Evolutionary conservation across 2,113 vertebrate species (phyloP), one percentile per base, ranked within the genome.

Genomic region (Cyprinodon tularosa): DNA sequence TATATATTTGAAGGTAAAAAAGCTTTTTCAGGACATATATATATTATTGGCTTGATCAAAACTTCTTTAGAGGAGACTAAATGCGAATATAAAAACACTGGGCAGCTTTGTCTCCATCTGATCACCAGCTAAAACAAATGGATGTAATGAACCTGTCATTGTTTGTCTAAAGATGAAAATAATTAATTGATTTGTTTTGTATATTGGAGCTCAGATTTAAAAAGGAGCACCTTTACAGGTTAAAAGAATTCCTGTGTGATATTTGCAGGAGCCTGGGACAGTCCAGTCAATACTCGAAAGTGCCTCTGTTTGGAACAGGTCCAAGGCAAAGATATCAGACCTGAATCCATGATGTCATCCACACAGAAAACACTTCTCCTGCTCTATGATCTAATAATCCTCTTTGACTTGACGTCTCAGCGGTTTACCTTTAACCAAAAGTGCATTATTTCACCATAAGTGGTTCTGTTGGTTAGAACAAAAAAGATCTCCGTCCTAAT

Each of bases 321-420:
- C 85, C 85, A 86, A 87, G 37, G 8, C 59, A 75, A 67, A 74
- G 72, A 84, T 69, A 63, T 45, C 67, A 79, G 60, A 75, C 37
- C 36, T 71, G 62, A 74, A 62, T 45, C 59, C 42, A 86, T 86
- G 87, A 89, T 87, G 85, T 90, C 88, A 91, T 83, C 71, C 62
- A 53, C 47, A 63, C 73, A 57, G 80, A 83, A 62, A 62, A 36
- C 10, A 53, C 62, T 61, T 69, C 70, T 75, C 40, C 45, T 59
- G 7, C 4, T 40, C 22, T 22, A 65, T 65, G 53, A 17, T 57
- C 81, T 68, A 67, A 72, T 78, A 22, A 57, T 50, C 10, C 9
- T 22, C 14, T 44, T 76, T 62, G n/a, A 72, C 65, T 62, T 62
- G 64, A 81, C 76, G 44, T 36, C n/a, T 45, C 14, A n/a, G 71